These are phyloP conservation scores for Notiomystis cincta DNA, from an alignment of 2,113 vertebrate genomes.

Conservation along the genomic window DNA sequence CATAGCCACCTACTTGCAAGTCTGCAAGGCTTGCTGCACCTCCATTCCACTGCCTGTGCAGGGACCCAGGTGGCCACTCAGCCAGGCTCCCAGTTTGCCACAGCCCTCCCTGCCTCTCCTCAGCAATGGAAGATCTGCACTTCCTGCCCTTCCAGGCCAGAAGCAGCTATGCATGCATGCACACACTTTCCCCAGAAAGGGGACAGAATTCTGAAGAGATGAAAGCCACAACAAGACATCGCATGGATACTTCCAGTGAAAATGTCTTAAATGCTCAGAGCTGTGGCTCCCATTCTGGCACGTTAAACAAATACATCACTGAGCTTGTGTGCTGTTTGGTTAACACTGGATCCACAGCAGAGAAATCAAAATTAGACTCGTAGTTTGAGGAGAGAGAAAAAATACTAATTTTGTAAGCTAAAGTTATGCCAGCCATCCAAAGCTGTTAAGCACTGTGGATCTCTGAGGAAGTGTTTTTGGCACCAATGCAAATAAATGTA, in stretches of 20 bases:
- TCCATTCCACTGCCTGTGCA: background rate
- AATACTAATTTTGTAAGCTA: background rate
- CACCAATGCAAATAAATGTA: background rate
- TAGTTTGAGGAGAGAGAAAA: background rate
- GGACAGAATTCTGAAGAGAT: background rate
- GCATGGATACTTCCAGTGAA: background rate
- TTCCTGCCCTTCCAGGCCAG: background rate
- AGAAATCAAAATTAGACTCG: background rate
- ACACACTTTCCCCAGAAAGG: background rate
- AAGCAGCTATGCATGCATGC: accelerated
- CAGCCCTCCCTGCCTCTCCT: background rate
- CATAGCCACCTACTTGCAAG: background rate
- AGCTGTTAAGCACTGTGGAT: background rate
- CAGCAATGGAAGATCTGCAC: background rate
- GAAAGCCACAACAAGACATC: background rate
- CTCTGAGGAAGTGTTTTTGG: background rate
- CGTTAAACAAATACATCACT: background rate
- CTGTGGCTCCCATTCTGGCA: background rate
- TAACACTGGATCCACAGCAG: background rate
- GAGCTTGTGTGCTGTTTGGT: background rate
- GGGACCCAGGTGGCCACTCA: background rate
- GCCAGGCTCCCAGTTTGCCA: background rate
- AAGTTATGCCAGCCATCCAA: background rate
- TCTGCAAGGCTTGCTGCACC: too few species aligned
- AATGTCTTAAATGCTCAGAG: background rate